Conservation (phyloP, 2,113 vertebrate genomes). For the Cottus gobio region DNA sequence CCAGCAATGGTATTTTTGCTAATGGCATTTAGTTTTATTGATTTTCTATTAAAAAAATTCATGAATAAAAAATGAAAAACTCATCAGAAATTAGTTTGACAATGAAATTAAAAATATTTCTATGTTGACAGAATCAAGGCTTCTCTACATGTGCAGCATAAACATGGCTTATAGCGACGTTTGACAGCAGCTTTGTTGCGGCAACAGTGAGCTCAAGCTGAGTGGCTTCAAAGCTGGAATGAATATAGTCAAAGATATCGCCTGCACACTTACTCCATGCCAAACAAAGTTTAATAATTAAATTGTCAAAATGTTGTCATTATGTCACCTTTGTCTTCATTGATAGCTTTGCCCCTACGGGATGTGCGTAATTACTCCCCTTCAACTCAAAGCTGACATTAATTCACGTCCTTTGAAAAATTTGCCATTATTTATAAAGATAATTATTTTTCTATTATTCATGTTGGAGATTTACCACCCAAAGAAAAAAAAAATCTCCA, state of each 20-base stretch:
- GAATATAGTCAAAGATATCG: not conserved
- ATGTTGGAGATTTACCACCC: not conserved
- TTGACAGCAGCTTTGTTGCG: not conserved
- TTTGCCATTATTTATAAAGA: not conserved
- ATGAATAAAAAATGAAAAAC: not conserved
- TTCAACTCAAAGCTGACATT: not conserved
- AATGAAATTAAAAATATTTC: constrained; percentile 38
- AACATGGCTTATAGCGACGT: not conserved
- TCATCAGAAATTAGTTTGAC: constrained; percentile 44
- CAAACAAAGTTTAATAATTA: not conserved
- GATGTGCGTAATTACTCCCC: not conserved
- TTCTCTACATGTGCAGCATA: not conserved
- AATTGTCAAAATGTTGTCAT: not conserved
- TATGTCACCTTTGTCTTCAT: not conserved
- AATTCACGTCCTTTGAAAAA: constrained; percentile 8
- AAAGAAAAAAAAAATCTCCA: not conserved
- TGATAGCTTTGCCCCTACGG: not conserved
- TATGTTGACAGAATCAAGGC: constrained; percentile 18
- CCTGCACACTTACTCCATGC: not conserved
- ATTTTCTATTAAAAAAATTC: constrained; percentile 39
- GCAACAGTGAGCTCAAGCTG: constrained; percentile 16
- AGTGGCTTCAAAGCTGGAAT: not conserved
- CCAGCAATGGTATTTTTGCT: constrained; percentile 55
- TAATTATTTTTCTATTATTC: not conserved
- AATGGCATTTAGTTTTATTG: constrained; percentile 60